phyloP scores from a whole-genome alignment of 2,113 vertebrate species.

The Corythoichthys intestinalis region DNA sequence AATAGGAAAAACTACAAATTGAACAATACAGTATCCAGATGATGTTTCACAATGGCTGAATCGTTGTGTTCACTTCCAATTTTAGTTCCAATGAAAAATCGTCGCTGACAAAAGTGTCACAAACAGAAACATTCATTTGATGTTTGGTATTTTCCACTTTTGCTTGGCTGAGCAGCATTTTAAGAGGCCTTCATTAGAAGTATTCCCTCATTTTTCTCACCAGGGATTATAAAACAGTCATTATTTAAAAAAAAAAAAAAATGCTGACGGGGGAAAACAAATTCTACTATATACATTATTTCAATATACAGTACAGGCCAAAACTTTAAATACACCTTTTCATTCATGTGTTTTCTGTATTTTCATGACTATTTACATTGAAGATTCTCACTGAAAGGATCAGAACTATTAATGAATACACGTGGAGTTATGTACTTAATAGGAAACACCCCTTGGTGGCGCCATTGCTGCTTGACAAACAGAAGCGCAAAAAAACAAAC shows the following conservation, averaged over 20 bases:
- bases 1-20: too few relatives aligned
- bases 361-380: too few relatives aligned
- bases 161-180: not conserved
- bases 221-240: not conserved
- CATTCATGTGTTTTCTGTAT: too few relatives aligned
- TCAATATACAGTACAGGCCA: not conserved
- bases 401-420: too few relatives aligned
- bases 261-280: not conserved
- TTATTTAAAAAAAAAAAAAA: not conserved
- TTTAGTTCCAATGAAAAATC: not conserved
- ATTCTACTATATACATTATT: not conserved
- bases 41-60: not conserved
- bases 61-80: not conserved
- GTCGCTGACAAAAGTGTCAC: not conserved
- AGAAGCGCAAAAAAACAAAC: too few relatives aligned
- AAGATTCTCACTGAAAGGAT: too few relatives aligned
- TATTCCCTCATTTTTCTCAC: not conserved
- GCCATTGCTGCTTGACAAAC: too few relatives aligned
- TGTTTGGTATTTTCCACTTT: not conserved
- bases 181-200: not conserved
- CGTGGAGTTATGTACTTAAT: too few relatives aligned
- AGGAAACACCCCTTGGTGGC: too few relatives aligned
- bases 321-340: too few relatives aligned
- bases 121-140: not conserved
- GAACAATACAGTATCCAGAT: too few relatives aligned